Percentiles rank a stretch among this genome's conserved stretches.
phyloP scores from a whole-genome alignment of 1,140 invertebrate species.

The Ylistrum balloti region DNA sequence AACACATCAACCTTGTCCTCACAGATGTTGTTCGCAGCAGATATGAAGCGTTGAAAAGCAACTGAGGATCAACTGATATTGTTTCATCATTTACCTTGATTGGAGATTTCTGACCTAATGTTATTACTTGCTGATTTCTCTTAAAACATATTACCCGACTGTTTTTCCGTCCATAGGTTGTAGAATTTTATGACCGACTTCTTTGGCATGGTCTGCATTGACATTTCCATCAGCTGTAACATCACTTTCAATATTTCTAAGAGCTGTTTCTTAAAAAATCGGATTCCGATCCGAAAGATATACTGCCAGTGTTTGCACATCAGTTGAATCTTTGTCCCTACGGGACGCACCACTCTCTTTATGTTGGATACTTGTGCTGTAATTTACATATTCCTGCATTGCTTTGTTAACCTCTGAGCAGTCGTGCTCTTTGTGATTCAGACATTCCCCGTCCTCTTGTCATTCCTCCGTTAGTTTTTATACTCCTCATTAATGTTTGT shows the following conservation, averaged over 20 bases:
- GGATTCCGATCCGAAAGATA: constrained; percentile 47
- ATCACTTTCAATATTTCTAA: not conserved
- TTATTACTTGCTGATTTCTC: too few species aligned
- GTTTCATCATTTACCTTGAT: too few species aligned
- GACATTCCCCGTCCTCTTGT: constrained; percentile 58
- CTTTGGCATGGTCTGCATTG: too few species aligned
- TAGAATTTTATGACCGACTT: too few species aligned
- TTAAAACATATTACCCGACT: too few species aligned
- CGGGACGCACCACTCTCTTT: constrained; percentile 37
- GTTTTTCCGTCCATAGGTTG: too few species aligned
- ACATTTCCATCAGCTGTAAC: too few species aligned
- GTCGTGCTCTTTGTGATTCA: constrained; percentile 46
- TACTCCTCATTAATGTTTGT: constrained; percentile 35
- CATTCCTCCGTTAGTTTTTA: constrained; percentile 54
- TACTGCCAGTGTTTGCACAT: constrained; percentile 51
- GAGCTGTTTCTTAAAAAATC: not conserved
- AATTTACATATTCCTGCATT: constrained; percentile 55
- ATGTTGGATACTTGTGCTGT: constrained; percentile 60
- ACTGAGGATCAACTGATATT: too few species aligned
- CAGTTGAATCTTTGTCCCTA: constrained; percentile 50
- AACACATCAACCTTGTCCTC: too few species aligned
- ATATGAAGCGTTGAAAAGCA: too few species aligned
- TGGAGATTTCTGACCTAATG: too few species aligned
- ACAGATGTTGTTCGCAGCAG: too few species aligned
- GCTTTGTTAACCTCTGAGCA: constrained; percentile 51